phyloP scores from a whole-genome alignment of 2,113 vertebrate species.

The Egretta garzetta region DNA sequence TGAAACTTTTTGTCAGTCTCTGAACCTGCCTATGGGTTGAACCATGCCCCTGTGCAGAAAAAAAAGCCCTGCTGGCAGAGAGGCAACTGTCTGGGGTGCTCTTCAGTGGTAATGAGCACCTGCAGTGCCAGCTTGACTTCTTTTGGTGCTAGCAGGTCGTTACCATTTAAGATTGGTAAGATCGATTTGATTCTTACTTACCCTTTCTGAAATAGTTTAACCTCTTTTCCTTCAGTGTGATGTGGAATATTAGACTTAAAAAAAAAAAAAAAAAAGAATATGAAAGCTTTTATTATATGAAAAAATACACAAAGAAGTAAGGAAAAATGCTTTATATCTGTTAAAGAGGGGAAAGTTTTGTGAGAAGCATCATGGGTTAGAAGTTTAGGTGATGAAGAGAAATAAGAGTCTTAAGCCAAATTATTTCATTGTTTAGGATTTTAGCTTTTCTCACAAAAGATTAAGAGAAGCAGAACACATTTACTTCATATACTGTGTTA shows the following conservation, averaged over 20 bases:
- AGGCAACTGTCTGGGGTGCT: background rate
- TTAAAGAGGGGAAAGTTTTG: background rate
- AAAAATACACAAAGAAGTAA: background rate
- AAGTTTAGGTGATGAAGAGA: background rate
- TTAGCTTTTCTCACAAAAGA: background rate
- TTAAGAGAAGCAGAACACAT: background rate
- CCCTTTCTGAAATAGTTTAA: rapidly evolving
- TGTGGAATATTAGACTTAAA: background rate
- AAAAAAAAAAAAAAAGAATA: background rate
- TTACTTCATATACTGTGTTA: background rate
- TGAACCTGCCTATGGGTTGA: background rate
- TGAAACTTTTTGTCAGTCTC: background rate
- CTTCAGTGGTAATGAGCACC: background rate
- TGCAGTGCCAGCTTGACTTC: background rate
- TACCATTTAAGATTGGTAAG: background rate
- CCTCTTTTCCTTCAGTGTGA: background rate
- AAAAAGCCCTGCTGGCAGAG: background rate
- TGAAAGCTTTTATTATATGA: background rate
- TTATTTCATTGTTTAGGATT: background rate
- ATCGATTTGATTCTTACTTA: background rate
- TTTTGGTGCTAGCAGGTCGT: background rate
- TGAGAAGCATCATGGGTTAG: background rate
- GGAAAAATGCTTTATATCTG: background rate
- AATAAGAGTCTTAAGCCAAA: background rate
- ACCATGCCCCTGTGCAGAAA: background rate